These are phyloP conservation scores for Gerris buenoi DNA, from an alignment of 1,140 invertebrate species.

Conservation along the genomic window DNA sequence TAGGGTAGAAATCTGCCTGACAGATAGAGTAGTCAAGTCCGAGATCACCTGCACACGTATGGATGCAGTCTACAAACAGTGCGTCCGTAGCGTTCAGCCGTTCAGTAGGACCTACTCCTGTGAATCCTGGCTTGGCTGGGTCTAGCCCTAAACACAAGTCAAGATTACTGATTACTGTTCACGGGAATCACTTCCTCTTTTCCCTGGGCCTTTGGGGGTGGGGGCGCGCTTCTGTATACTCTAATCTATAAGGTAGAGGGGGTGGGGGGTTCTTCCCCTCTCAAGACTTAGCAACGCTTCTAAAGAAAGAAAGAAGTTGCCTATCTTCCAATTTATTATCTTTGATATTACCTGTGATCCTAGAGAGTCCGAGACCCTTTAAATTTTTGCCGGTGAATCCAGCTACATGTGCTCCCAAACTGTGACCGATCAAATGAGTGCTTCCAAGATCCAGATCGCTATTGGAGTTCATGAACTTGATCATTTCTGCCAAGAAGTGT, in stretches of 20 bases:
- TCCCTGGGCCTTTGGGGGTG: too few species aligned
- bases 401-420: not conserved
- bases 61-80: slow-evolving; percentile 54
- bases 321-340: too few species aligned
- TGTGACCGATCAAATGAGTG: not conserved
- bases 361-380: not conserved
- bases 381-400: not conserved
- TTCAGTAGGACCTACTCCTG: slow-evolving; percentile 32
- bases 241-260: too few species aligned
- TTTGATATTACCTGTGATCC: not conserved
- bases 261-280: too few species aligned
- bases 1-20: slow-evolving; percentile 64
- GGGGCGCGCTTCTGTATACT: too few species aligned
- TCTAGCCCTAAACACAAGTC: slow-evolving; percentile 37
- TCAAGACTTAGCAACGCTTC: too few species aligned
- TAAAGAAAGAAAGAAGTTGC: too few species aligned
- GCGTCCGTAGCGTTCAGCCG: slow-evolving; percentile 47
- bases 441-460: not conserved
- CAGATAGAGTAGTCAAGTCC: slow-evolving; percentile 39
- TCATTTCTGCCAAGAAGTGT: not conserved
- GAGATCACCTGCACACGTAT: slow-evolving; percentile 43
- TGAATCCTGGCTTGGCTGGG: slow-evolving; percentile 52
- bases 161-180: too few species aligned
- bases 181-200: too few species aligned
- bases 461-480: not conserved